These are phyloP conservation scores for Megaleporinus macrocephalus DNA, from an alignment of 2,113 vertebrate species.

Conservation along the genomic window DNA sequence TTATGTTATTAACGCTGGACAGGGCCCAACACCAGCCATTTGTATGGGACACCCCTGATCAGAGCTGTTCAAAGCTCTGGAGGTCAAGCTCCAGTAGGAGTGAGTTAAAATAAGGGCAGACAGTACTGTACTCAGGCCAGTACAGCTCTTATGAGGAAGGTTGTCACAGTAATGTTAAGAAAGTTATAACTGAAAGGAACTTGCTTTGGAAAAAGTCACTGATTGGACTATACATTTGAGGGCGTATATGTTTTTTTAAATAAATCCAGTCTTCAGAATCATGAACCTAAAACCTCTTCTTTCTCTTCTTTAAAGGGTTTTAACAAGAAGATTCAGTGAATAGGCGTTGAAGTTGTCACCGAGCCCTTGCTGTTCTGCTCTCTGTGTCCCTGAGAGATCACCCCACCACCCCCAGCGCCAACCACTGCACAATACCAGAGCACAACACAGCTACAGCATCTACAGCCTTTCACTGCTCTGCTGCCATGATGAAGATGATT, in stretches of 20 bases:
- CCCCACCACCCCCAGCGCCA: not conserved
- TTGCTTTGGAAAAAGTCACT: not conserved
- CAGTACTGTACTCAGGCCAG: not conserved
- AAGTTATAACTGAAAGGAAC: too few species aligned
- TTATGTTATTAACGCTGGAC: slow-evolving; percentile 48
- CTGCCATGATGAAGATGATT: slow-evolving; percentile 38
- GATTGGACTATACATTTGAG: too few species aligned
- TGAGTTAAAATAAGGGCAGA: not conserved
- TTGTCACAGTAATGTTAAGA: not conserved
- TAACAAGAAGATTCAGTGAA: slow-evolving; percentile 49
- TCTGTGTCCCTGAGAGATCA: not conserved
- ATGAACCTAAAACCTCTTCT: not conserved
- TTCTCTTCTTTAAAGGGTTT: slow-evolving; percentile 49
- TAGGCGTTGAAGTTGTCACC: slow-evolving; percentile 24
- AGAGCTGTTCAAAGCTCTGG: slow-evolving; percentile 1
- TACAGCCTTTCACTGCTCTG: not conserved
- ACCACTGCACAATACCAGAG: not conserved
- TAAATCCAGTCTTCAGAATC: too few species aligned
- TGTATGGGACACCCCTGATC: slow-evolving; percentile 14
- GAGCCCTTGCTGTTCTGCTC: not conserved
- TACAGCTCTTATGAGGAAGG: not conserved
- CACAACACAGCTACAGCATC: not conserved
- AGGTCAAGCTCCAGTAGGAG: not conserved
- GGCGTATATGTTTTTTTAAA: too few species aligned
- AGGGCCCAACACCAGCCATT: slow-evolving; percentile 5